These are phyloP conservation scores for Amitus sp. DNA, from an alignment of 2,888 invertebrate genomes.

Conservation along the genomic window DNA sequence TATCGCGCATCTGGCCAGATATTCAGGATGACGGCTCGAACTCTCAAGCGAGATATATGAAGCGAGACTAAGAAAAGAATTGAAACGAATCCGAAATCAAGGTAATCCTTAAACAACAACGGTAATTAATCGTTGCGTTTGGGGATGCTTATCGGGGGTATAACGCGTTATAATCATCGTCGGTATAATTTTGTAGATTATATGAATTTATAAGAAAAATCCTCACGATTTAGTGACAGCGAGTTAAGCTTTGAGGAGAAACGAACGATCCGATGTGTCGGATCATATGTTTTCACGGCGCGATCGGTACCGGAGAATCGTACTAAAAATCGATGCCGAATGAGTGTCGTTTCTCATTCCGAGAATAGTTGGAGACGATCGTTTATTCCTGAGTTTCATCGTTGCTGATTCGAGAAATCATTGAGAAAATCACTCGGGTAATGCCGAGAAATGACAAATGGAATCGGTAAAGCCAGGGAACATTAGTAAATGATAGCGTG, in stretches of 20 bases:
- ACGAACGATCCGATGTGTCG: constrained; percentile 53
- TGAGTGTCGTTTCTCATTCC: constrained; percentile 50
- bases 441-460: neutral
- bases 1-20: no score
- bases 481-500: no score
- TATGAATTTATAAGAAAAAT: constrained; percentile 44
- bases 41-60: no score
- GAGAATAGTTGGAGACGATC: constrained; percentile 13
- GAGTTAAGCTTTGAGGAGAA: constrained; percentile 49
- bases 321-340: constrained; percentile 52
- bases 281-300: constrained; percentile 52
- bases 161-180: neutral
- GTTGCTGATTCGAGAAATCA: constrained; percentile 15
- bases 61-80: no score
- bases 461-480: no score
- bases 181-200: constrained; percentile 8
- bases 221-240: constrained; percentile 50
- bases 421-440: constrained; percentile 2
- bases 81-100: neutral
- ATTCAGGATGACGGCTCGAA: no score
- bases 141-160: neutral
- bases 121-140: neutral
- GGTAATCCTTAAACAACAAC: neutral
- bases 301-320: constrained; percentile 47
- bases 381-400: constrained; percentile 24